phyloP scores from a whole-genome alignment of 2,113 vertebrate genomes.

The Cynopterus brachyotis region DNA sequence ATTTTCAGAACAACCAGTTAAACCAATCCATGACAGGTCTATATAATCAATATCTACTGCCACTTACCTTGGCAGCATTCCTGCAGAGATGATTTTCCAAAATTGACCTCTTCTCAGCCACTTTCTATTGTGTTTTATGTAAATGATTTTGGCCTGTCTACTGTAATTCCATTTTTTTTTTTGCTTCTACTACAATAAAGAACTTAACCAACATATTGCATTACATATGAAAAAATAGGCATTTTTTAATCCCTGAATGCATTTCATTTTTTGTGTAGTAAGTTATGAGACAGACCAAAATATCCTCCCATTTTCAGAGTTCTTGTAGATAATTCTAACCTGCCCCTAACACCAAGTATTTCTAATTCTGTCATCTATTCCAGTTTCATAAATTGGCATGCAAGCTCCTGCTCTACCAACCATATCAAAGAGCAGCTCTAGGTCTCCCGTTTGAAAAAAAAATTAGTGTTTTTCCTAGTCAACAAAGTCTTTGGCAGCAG shows the following conservation, averaged over 20 bases:
- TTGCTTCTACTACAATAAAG: neutral
- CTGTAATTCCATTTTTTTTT: neutral
- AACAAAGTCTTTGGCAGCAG: neutral
- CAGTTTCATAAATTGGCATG: neutral
- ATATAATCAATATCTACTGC: slow-evolving; percentile 65
- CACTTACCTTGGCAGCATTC: slow-evolving; percentile 62
- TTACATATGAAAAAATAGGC: neutral
- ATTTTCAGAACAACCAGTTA: slow-evolving; percentile 68
- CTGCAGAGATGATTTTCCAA: slow-evolving; percentile 58
- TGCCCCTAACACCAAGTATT: neutral
- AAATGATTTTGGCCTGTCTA: slow-evolving; percentile 50
- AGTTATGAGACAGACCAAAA: neutral
- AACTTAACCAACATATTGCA: neutral
- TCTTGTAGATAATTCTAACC: neutral
- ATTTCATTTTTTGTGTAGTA: neutral
- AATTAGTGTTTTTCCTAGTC: neutral
- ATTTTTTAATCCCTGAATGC: neutral
- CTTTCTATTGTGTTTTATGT: slow-evolving; percentile 63
- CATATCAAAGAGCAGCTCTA: neutral
- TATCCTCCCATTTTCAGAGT: neutral
- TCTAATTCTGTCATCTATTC: neutral
- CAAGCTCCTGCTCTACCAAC: neutral
- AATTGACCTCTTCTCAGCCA: slow-evolving; percentile 61
- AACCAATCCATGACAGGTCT: slow-evolving; percentile 65
- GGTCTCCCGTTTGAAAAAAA: neutral